Conservation (phyloP, 2,888 invertebrate genomes). For the Dendrolimus houi region DNA sequence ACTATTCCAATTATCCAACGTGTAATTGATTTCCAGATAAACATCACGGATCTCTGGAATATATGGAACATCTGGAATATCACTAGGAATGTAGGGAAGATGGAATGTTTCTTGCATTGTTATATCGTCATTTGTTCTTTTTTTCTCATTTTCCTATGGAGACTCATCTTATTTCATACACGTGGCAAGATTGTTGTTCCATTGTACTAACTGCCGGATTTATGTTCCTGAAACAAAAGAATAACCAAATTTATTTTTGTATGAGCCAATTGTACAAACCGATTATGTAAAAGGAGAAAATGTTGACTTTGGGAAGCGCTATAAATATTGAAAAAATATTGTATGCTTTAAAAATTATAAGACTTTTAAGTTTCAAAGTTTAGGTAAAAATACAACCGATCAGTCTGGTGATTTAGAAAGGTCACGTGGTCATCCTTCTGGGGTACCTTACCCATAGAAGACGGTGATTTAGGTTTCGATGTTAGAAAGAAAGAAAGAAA, state of each 20-base stretch:
- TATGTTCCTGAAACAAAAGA: conserved; percentile 40
- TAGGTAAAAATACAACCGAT: too few relatives aligned
- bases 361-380: too few relatives aligned
- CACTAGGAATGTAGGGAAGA: conserved; percentile 8
- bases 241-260: conserved; percentile 1
- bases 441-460: too few relatives aligned
- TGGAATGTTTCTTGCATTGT: conserved; percentile 55
- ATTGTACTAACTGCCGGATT: conserved; percentile 24
- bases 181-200: conserved; percentile 42
- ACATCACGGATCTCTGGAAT: conserved; percentile 16
- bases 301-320: too few relatives aligned
- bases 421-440: too few relatives aligned
- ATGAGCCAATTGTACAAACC: not conserved
- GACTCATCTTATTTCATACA: conserved; percentile 69
- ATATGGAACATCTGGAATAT: conserved; percentile 17
- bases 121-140: conserved; percentile 24
- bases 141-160: conserved; percentile 44
- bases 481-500: too few relatives aligned
- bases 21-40: conserved; percentile 16
- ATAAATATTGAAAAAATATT: too few relatives aligned
- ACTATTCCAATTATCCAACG: conserved; percentile 13
- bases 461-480: too few relatives aligned
- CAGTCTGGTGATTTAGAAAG: too few relatives aligned
- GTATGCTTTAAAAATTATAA: too few relatives aligned
- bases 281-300: too few relatives aligned